Base-by-base conservation (phyloP, 2,797 vertebrate genomes). In the Callimico goeldii region DNA sequence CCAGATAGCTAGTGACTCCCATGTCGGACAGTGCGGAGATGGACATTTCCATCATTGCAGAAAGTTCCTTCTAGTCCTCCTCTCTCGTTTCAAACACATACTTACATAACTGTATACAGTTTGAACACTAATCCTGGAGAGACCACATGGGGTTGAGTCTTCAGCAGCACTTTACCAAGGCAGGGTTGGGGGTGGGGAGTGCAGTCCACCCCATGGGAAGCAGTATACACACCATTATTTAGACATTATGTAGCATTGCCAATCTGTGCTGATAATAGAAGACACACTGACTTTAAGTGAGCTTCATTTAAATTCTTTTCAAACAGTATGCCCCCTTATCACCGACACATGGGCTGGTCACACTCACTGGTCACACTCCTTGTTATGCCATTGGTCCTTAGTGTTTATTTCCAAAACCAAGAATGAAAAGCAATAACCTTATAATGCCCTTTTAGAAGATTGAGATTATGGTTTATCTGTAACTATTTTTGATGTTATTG, bases 11-110 rank as follows among this genome's bases (percentile, higher is more conserved):
- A 4, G 43, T 28, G 36, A 55, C 77, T 39, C 15, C 13, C 48
- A 0, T n/a, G 0, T 24, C 24, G 19, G 61, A 41, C 2, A 13
- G 28, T 20, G 7, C 5, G 4, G n/a, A 58, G 17, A 14, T 1
- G 10, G 82, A 30, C 6, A 5, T 57, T 89, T 50, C 17, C 30
- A 41, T 33, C 5, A 0, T 2, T 48, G 46, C 24, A 28, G n/a
- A 50, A 10, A 2, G 30, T 41, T 75, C 19, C 7, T 43, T 28
- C 39, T 50, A 2, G 2, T 36, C 58, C 19, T 91, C 14, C 4
- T 91, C 5, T 36, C 20, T 14, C 2, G 0, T 85, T 36, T 86
- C 58, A 61, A 67, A 1, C 15, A 12, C 13, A 5, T 8, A 5
- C 19, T 67, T 33, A 22, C 13, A 1, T 9, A n/a, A 72, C 1